Conservation (phyloP, 2,888 invertebrate genomes). For the Caenorhabditis imperialis region DNA sequence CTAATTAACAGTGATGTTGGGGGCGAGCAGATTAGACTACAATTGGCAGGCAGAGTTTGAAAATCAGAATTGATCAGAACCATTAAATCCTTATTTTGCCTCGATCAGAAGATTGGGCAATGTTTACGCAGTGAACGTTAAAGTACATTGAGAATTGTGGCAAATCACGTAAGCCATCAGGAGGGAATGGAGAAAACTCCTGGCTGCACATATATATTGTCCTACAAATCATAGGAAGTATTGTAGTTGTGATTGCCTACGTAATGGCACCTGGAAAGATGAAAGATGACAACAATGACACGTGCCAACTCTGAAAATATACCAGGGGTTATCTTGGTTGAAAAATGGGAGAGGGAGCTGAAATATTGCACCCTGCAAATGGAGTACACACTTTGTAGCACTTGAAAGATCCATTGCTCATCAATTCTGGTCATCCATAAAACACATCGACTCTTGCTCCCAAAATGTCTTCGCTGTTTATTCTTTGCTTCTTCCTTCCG, state of each 20-base stretch:
- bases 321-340: too few species aligned
- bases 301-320: neutral
- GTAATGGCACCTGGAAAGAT: slow-evolving; percentile 7
- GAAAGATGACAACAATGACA: slow-evolving; percentile 10
- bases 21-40: slow-evolving; percentile 3
- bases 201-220: slow-evolving; percentile 6
- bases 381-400: too few species aligned
- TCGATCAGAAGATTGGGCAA: slow-evolving; percentile 26
- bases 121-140: neutral
- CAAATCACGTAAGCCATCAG: slow-evolving; percentile 22
- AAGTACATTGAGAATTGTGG: slow-evolving; percentile 25
- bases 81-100: too few species aligned
- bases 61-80: slow-evolving; percentile 9
- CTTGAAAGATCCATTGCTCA: too few species aligned
- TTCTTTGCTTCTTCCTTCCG: slow-evolving; percentile 21
- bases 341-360: too few species aligned
- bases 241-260: slow-evolving; percentile 28
- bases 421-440: too few species aligned
- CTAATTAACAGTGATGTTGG: slow-evolving; percentile 3
- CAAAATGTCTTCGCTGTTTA: too few species aligned
- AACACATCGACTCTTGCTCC: too few species aligned
- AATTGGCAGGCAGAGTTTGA: slow-evolving; percentile 9
- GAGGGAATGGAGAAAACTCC: neutral
- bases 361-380: too few species aligned
- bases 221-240: slow-evolving; percentile 6